phyloP scores from a whole-genome alignment of 2,113 vertebrate species.

The Pachyramphus minor region DNA sequence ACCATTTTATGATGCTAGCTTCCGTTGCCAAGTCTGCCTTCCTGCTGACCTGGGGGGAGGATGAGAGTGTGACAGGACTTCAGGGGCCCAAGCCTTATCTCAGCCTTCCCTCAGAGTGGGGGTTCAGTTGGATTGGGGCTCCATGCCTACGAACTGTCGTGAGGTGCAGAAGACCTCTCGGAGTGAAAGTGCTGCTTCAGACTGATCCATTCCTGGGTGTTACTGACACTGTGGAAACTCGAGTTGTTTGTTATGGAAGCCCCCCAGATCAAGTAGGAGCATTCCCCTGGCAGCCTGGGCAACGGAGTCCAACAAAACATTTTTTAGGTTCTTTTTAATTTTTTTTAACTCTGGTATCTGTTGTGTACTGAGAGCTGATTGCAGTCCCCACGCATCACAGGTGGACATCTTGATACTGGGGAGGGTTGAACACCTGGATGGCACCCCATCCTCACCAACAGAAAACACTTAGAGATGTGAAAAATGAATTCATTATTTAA shows the following conservation, averaged over 20 bases:
- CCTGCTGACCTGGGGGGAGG: conserved; percentile 72
- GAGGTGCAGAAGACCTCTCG: conserved; percentile 65
- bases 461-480: conserved; percentile 41
- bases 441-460: conserved; percentile 45
- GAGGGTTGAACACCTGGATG: conserved; percentile 44
- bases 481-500: conserved; percentile 51
- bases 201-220: conserved; percentile 33
- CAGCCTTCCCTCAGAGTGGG: conserved; percentile 74
- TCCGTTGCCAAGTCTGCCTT: conserved; percentile 86
- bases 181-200: conserved; percentile 54
- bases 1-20: conserved; percentile 89
- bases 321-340: conserved; percentile 84
- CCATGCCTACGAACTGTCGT: conserved; percentile 57
- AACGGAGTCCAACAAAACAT: conserved; percentile 81
- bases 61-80: conserved; percentile 69
- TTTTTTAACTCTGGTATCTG: conserved; percentile 78
- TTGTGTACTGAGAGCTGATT: conserved; percentile 74
- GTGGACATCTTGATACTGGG: conserved; percentile 26
- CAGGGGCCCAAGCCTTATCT: conserved; percentile 81
- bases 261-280: conserved; percentile 75
- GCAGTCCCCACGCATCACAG: conserved; percentile 62
- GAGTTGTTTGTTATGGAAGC: conserved; percentile 56
- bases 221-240: conserved; percentile 38
- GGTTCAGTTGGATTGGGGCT: conserved; percentile 74
- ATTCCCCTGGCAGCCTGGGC: conserved; percentile 80